Conservation (phyloP, 1,140 invertebrate genomes). For the Laupala kohalensis region DNA sequence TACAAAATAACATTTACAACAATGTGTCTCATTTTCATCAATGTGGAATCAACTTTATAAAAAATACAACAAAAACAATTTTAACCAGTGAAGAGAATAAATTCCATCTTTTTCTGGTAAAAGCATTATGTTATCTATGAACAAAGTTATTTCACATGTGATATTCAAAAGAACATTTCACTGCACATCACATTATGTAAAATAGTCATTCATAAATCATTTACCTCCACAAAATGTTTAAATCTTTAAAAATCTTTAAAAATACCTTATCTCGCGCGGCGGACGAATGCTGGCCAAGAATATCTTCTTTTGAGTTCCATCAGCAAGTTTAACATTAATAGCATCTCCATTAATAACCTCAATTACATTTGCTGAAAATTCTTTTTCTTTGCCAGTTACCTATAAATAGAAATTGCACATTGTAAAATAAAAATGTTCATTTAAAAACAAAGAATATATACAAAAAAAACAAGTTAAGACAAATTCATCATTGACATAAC, state of each 20-base stretch:
- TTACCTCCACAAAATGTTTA: neutral
- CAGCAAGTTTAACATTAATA: slow-evolving; percentile 66
- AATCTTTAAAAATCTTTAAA: neutral
- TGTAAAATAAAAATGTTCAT: slow-evolving; percentile 18
- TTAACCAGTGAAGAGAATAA: too few relatives aligned
- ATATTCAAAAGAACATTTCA: too few relatives aligned
- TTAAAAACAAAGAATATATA: neutral
- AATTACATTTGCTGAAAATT: slow-evolving; percentile 72
- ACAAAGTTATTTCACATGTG: too few relatives aligned
- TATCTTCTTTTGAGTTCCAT: slow-evolving; percentile 75
- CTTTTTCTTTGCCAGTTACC: slow-evolving; percentile 64
- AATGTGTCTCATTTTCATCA: too few relatives aligned
- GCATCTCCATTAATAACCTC: slow-evolving; percentile 93
- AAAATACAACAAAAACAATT: too few relatives aligned
- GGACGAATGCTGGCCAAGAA: slow-evolving; percentile 92
- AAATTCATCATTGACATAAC: too few relatives aligned
- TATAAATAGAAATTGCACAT: slow-evolving; percentile 25
- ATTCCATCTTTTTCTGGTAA: too few relatives aligned
- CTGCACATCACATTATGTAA: too few relatives aligned
- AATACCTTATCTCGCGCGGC: slow-evolving; percentile 42
- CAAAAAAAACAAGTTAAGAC: neutral
- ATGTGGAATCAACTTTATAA: too few relatives aligned
- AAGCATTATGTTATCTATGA: too few relatives aligned
- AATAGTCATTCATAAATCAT: too few relatives aligned
- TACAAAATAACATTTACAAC: too few relatives aligned